Evolutionary conservation across 2,113 vertebrate genomes (phyloP).

Genomic region (Petrocephalus zakoni): DNA sequence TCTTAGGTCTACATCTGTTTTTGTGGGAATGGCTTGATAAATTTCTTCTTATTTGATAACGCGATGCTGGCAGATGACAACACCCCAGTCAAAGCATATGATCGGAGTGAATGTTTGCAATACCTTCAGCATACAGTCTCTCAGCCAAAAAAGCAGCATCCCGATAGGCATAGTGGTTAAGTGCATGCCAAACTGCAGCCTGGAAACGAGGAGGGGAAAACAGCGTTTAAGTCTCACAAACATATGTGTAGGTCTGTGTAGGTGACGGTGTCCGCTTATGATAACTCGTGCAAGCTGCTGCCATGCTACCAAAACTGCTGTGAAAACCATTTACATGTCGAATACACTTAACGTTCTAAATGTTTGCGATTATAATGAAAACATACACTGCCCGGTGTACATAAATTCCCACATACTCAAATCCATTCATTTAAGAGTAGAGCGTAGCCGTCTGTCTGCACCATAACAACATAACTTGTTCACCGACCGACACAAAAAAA

Average conservation of each 20-base stretch:
- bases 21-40: background rate
- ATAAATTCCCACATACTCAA: background rate
- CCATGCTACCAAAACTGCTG: background rate
- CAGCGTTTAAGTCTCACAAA: background rate
- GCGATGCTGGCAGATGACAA: background rate
- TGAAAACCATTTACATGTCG: background rate
- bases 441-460: background rate
- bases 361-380: background rate
- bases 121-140: slow-evolving; percentile 83
- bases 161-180: slow-evolving; percentile 85
- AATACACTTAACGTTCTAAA: background rate
- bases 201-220: slow-evolving; percentile 41
- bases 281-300: background rate
- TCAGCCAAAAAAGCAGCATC: slow-evolving; percentile 85
- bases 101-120: slow-evolving; percentile 29
- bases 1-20: background rate
- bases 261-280: background rate
- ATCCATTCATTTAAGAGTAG: background rate
- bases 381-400: background rate
- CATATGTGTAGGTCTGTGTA: background rate
- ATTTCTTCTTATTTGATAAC: background rate
- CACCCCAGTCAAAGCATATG: background rate
- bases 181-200: slow-evolving; percentile 90
- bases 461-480: background rate
- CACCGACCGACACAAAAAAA: background rate